Base-by-base conservation (phyloP, 30 jellyfish, hydroid and myxozoan genomes). In the Cassiopea xamachana region DNA sequence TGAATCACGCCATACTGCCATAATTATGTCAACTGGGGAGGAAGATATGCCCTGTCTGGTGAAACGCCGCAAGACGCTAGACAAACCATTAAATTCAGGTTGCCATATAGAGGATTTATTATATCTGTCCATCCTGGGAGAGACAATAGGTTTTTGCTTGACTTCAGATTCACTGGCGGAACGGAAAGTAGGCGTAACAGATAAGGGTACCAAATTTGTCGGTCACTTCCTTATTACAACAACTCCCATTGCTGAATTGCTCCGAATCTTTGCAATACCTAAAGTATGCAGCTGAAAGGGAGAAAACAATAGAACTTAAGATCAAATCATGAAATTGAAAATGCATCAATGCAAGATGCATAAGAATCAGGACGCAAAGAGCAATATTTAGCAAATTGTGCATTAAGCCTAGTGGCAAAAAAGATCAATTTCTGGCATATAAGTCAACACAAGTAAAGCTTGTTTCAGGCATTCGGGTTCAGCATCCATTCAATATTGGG, bases 191-290 rank as follows among this genome's bases (percentile, higher is more conserved):
- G 46, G 68, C 49, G 10, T 64, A 82, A 12, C 90, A 82, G 82
- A 2, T 60, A 17, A 14, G 90, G 90, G 80, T 82, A 82, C 90
- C 83, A 82, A 2, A 69, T 49, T 44, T 82, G 90, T 82, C 13
- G 90, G 90, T 81, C 90, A 64, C 45, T 82, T 60, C 39, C 39
- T 27, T 27, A 27, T 27, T 27, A 27, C 39, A 27, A 27, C 39
- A 27, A 27, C 39, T 27, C 39, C 39, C 39, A 27, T 27, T 27
- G 39, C 39, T 27, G 39, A 27, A 27, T 27, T 27, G 39, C 39
- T 27, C 39, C 39, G 39, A 27, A 27, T 27, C 39, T 27, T 61
- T 79, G 90, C 59, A 82, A 79, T 50, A 82, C 90, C 64, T 55
- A 0, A 55, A 55, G 64, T 15, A 82, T 64, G 70, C 85, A 76